Percentiles rank a stretch among this genome's conserved stretches.
These are phyloP conservation scores for Rallus crepitans DNA, from an alignment of 2,797 vertebrate species.

Conservation along the genomic window DNA sequence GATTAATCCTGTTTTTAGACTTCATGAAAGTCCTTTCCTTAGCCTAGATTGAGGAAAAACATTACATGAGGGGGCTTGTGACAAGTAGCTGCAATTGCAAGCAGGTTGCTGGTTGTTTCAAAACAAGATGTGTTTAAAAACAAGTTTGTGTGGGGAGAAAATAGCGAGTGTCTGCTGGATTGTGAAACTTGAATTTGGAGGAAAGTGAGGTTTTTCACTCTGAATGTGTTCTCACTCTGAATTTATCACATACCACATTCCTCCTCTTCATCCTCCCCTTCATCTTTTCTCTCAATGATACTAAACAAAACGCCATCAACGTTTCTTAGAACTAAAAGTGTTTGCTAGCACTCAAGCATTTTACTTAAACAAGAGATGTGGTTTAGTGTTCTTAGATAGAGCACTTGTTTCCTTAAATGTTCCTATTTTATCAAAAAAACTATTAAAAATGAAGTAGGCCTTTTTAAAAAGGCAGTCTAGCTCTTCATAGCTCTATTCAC, in stretches of 20 bases:
- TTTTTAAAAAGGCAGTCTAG: background rate
- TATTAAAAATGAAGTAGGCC: background rate
- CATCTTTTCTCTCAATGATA: background rate
- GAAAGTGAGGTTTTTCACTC: background rate
- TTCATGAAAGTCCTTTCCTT: background rate
- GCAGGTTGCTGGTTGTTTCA: background rate
- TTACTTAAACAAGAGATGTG: background rate
- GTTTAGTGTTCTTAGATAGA: background rate
- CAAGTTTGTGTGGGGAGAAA: background rate
- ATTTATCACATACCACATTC: background rate
- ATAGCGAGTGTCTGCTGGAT: background rate
- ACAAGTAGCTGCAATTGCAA: background rate
- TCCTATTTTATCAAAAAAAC: constrained; percentile 5
- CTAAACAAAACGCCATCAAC: background rate
- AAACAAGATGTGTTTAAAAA: background rate
- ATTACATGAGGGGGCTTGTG: background rate
- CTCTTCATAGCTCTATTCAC: background rate
- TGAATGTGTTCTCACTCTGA: background rate
- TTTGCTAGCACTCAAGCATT: background rate
- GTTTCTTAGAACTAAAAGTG: background rate
- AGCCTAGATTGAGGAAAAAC: background rate
- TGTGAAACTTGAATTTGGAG: background rate
- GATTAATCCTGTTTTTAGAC: background rate
- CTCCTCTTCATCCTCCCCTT: background rate
- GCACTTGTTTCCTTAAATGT: background rate